Conservation (phyloP, 30 jellyfish, hydroid and myxozoan species). For the Calvadosia cruxmelitensis region DNA sequence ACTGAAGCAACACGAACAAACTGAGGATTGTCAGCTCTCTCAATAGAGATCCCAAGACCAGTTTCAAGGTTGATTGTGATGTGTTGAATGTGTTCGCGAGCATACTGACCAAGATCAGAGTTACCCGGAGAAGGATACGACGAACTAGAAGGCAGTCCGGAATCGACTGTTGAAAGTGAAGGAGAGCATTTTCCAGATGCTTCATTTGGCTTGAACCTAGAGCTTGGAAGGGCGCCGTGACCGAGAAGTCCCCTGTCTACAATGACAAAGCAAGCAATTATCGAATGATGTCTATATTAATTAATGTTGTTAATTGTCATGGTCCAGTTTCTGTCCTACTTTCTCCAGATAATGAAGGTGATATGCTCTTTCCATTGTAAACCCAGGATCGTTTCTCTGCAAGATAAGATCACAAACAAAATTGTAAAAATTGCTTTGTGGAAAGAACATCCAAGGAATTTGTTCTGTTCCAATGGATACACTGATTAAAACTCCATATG, state of each 20-base stretch:
- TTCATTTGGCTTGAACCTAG: too few relatives aligned
- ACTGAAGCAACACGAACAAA: conserved; percentile 35
- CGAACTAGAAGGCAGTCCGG: conserved; percentile 64
- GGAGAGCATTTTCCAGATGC: too few relatives aligned
- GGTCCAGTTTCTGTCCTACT: neutral
- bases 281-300: too few relatives aligned
- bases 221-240: too few relatives aligned
- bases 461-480: too few relatives aligned
- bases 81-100: conserved; percentile 10
- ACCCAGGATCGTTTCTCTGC: conserved; percentile 60
- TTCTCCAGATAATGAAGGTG: conserved; percentile 33
- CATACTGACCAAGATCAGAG: conserved; percentile 22
- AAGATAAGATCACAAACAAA: neutral
- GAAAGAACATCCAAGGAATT: conserved; percentile 22
- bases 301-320: too few relatives aligned
- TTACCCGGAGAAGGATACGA: conserved; percentile 53
- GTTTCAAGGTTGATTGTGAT: conserved; percentile 37
- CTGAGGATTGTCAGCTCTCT: conserved; percentile 48
- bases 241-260: too few relatives aligned
- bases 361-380: conserved; percentile 33
- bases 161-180: conserved; percentile 59
- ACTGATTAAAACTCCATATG: too few relatives aligned
- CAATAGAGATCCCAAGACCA: conserved; percentile 51
- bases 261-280: too few relatives aligned
- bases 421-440: neutral